A percentile compares a stretch with the other conserved stretches of the same genome.
Conservation (phyloP, 2,113 vertebrate species). For the Pelodiscus sinensis region DNA sequence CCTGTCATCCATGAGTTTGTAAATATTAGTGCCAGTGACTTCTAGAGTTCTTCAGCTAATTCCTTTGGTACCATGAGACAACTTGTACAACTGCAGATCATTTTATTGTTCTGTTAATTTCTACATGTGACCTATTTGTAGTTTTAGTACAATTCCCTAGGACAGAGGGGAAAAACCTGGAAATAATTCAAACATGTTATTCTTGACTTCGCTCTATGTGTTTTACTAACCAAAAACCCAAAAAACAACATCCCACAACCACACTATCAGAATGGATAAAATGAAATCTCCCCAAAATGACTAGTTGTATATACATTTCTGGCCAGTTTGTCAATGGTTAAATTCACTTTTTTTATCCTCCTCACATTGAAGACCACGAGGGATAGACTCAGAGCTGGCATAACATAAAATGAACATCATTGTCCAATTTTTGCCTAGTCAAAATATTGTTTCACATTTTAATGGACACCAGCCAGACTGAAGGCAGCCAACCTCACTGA, state of each 20-base stretch:
- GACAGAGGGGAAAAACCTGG: neutral
- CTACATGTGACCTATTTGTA: neutral
- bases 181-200: neutral
- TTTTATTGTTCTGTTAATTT: neutral
- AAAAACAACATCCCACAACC: no score
- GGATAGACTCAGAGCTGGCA: constrained; percentile 46
- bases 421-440: constrained; percentile 50
- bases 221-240: neutral
- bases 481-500: constrained; percentile 60
- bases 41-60: neutral
- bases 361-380: constrained; percentile 7
- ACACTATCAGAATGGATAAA: neutral
- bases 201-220: neutral
- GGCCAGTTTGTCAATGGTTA: neutral
- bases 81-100: neutral
- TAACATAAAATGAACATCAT: constrained; percentile 53
- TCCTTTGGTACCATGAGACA: neutral
- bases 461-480: constrained; percentile 66
- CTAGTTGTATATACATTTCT: neutral
- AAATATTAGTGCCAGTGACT: neutral
- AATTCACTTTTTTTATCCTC: constrained; percentile 44
- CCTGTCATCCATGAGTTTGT: neutral
- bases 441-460: constrained; percentile 63
- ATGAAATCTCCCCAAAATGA: constrained; percentile 1
- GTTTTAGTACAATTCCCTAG: neutral